These are phyloP conservation scores for Mus spretus DNA, from an alignment of 2,797 vertebrate species.

Conservation along the genomic window DNA sequence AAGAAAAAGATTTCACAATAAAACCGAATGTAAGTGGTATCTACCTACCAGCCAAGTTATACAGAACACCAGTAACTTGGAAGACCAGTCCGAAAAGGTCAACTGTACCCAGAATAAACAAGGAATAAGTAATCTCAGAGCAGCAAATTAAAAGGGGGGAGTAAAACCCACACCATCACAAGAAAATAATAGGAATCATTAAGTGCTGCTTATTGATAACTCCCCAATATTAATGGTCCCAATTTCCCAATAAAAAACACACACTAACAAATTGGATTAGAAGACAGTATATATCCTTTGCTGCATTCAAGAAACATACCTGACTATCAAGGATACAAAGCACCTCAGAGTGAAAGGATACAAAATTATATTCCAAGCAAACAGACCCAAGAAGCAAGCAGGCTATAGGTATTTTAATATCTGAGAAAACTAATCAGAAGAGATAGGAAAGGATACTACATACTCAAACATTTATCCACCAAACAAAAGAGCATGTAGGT, in stretches of 20 bases:
- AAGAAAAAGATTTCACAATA: neutral
- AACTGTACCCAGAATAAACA: neutral
- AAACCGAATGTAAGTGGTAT: neutral
- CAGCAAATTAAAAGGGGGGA: neutral
- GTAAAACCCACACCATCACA: neutral
- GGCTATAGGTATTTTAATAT: neutral
- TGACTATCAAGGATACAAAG: neutral
- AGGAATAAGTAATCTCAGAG: neutral
- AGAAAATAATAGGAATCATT: neutral
- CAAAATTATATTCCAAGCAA: neutral
- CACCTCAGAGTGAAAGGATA: neutral
- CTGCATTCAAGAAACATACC: neutral
- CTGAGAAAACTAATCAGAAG: neutral
- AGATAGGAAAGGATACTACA: neutral
- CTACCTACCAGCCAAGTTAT: neutral
- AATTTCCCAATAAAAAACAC: neutral
- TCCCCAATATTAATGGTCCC: neutral
- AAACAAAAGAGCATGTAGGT: neutral
- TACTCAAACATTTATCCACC: neutral
- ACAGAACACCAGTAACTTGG: neutral
- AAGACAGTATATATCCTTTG: neutral
- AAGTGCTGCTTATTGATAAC: neutral
- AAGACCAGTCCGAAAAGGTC: neutral
- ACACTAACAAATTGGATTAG: neutral
- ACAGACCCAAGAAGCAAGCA: neutral